These are phyloP conservation scores for Stenodera caucasica DNA, from an alignment of 2,888 invertebrate genomes.

Conservation along the genomic window DNA sequence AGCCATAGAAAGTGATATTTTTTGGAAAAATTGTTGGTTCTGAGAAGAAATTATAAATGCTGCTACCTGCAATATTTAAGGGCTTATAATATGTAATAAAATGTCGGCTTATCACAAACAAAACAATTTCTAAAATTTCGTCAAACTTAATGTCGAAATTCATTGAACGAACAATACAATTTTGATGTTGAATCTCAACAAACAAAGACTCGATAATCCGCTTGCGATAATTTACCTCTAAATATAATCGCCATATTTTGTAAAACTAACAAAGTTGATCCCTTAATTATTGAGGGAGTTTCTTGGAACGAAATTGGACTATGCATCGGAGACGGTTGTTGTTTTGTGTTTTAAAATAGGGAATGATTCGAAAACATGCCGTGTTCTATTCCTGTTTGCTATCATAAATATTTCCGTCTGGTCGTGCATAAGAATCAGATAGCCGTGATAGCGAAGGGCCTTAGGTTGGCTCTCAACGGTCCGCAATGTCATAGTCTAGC, in stretches of 20 bases:
- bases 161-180: too few relatives aligned
- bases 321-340: background rate
- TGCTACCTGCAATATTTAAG: background rate
- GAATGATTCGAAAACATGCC: background rate
- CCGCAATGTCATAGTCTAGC: conserved; percentile 46
- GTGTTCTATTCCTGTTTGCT: background rate
- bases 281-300: too few relatives aligned
- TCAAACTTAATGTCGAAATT: background rate
- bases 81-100: background rate
- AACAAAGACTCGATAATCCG: background rate
- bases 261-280: too few relatives aligned
- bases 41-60: background rate
- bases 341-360: background rate
- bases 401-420: conserved; percentile 49
- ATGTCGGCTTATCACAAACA: background rate
- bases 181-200: background rate
- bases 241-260: too few relatives aligned
- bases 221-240: too few relatives aligned
- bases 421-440: conserved; percentile 49
- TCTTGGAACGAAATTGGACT: too few relatives aligned
- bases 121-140: background rate
- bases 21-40: background rate
- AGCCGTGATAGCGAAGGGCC: conserved; percentile 30
- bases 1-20: too few relatives aligned
- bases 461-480: conserved; percentile 37